phyloP scores from a whole-genome alignment of 1,140 invertebrate genomes.

The Zaprionus capensis region DNA sequence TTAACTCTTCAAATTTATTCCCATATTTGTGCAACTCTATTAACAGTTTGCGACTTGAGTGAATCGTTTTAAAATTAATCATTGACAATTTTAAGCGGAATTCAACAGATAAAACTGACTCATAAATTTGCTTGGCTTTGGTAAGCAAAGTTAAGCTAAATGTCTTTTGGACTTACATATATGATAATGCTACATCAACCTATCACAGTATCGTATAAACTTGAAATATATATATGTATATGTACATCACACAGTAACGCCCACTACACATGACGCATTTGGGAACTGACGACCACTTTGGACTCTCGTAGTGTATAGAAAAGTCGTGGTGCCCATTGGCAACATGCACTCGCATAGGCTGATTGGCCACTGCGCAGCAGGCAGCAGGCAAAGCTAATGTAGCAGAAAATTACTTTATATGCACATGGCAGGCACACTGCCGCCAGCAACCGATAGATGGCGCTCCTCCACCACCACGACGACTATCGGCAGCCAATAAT shows the following conservation, averaged over 20 bases:
- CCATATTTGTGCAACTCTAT: neutral
- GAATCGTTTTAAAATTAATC: neutral
- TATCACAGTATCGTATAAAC: conserved; percentile 3
- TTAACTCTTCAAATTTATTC: neutral
- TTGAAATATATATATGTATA: conserved; percentile 1
- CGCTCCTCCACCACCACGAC: conserved; percentile 42
- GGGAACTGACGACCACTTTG: too few relatives aligned
- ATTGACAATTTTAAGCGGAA: conserved; percentile 12
- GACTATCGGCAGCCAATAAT: conserved; percentile 78
- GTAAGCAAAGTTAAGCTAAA: conserved; percentile 8
- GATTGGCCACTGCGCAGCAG: conserved; percentile 32
- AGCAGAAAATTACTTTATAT: conserved; percentile 82
- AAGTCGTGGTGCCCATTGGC: conserved; percentile 24
- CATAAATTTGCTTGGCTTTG: neutral
- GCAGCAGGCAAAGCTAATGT: conserved; percentile 68
- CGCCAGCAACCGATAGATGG: conserved; percentile 65
- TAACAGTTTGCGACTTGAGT: neutral
- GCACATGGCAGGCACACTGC: conserved; percentile 64
- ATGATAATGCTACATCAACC: conserved; percentile 1
- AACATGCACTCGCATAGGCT: neutral
- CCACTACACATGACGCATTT: neutral
- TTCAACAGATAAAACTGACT: neutral
- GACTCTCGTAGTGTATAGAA: conserved; percentile 29
- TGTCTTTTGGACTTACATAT: conserved; percentile 18
- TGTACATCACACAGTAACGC: conserved; percentile 8